Base-by-base conservation (phyloP, 2,113 vertebrate species). In the Cynocephalus volans region DNA sequence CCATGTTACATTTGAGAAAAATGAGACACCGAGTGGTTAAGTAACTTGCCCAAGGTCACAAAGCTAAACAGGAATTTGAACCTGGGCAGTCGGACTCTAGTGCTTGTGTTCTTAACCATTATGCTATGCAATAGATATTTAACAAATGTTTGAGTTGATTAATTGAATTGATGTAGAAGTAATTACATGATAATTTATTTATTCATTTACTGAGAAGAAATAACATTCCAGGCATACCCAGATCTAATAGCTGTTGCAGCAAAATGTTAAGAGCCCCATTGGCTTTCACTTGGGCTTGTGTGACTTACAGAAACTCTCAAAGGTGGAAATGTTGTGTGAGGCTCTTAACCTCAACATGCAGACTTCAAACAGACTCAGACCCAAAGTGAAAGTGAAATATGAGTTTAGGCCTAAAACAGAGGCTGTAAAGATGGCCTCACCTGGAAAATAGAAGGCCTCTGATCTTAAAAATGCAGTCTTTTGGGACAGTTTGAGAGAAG, bases 391-490 rank as follows among this genome's bases (percentile, higher is more conserved):
- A 94, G 85, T 77, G 33, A 94, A 95, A 69, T 88, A 48, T 52
- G 80, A 86, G 36, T 84, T 92, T 96, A 70, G 33, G 41, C 24
- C 45, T 90, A 54, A 93, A 88, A 86, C 18, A 87, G 75, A 88
- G 36, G 15, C 65, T 79, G 2, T 84, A 50, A 94, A 89, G 11
- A 26, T 60, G 31, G 17, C 65, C 58, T 88, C 85, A 58, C 45
- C 21, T 56, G 56, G 33, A 83, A 90, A 77, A 64, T 58, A 13
- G 8, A 88, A 95, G 64, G 31, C 2, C 6, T 1, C 18, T 79
- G 14, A 21, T 33, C 65, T 97, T 94, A 45, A 76, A 97, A 91
- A 94, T 86, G 36, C 5, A 79, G 50, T 75, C 67, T 89, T 87
- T 96, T 31, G 52, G 54, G n/a, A 65, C 54, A 89, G 0, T 87